Conservation (phyloP, 1,140 invertebrate species). For the Drosophila ambigua region DNA sequence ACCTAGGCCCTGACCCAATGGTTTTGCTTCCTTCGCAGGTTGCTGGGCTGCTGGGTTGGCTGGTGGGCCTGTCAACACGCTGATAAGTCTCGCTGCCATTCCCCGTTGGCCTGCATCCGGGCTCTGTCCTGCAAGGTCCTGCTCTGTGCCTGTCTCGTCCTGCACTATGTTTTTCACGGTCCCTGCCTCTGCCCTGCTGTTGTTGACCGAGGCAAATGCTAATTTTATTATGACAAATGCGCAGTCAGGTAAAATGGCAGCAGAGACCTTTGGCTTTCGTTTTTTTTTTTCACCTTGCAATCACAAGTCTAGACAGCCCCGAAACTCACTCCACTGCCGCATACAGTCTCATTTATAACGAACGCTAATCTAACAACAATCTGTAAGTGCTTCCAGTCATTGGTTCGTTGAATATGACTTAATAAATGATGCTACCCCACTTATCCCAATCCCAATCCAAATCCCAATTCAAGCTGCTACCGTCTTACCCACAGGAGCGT, state of each 20-base stretch:
- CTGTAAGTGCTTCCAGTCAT: conserved; percentile 48
- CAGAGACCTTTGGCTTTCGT: conserved; percentile 11
- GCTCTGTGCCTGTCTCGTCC: not conserved
- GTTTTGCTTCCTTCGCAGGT: conserved; percentile 7
- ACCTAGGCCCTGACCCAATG: conserved; percentile 3
- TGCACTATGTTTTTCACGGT: conserved; percentile 1
- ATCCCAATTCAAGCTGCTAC: conserved; percentile 32
- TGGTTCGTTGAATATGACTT: conserved; percentile 46
- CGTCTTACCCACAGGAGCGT: conserved; percentile 59
- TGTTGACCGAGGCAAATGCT: conserved; percentile 67
- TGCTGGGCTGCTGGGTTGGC: conserved; percentile 11
- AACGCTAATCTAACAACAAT: conserved; percentile 51
- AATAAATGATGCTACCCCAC: conserved; percentile 46
- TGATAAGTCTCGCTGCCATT: conserved; percentile 59
- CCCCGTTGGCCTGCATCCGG: conserved; percentile 24
- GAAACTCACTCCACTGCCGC: conserved; percentile 12
- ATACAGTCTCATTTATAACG: conserved; percentile 29
- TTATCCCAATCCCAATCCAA: conserved; percentile 14
- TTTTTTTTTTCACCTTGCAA: conserved; percentile 27
- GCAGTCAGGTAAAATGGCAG: conserved; percentile 34
- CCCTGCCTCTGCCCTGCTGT: not conserved
- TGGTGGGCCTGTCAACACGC: conserved; percentile 53
- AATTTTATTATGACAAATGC: conserved; percentile 78
- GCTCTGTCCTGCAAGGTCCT: conserved; percentile 16
- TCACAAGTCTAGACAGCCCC: conserved; percentile 50